phyloP scores from a whole-genome alignment of 2,113 vertebrate species.

The Pardalotus punctatus region DNA sequence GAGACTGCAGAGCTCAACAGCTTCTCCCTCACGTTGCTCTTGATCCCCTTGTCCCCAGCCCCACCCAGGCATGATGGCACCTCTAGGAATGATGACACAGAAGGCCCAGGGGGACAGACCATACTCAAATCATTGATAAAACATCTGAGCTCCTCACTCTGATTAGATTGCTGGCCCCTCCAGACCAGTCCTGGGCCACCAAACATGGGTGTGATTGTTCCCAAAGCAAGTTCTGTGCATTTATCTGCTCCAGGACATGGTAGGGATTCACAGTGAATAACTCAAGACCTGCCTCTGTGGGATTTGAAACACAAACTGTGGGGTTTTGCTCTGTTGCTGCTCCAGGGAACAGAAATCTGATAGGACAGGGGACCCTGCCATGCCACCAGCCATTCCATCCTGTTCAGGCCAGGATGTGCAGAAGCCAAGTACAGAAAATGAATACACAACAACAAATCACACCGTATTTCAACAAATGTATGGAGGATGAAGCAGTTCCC shows the following conservation, averaged over 20 bases:
- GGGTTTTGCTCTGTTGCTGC: not conserved
- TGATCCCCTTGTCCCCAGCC: not conserved
- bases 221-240: not conserved
- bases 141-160: not conserved
- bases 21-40: not conserved
- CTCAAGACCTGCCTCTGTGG: not conserved
- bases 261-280: not conserved
- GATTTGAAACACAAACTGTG: not conserved
- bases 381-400: not conserved
- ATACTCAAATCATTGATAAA: not conserved
- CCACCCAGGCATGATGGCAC: not conserved
- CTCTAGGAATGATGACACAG: not conserved
- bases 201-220: not conserved
- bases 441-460: not conserved
- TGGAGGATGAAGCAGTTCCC: constrained; percentile 19
- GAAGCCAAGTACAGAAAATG: not conserved
- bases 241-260: not conserved
- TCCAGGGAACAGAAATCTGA: not conserved
- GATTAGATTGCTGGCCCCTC: not conserved
- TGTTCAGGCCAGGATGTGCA: not conserved
- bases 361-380: not conserved
- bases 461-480: not conserved
- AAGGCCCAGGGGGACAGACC: not conserved
- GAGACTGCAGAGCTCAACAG: not conserved
- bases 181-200: not conserved